Evolutionary conservation across 2,888 invertebrate species (phyloP), one percentile per base, ranked within the genome.

Genomic region (Diarsia rubi): DNA sequence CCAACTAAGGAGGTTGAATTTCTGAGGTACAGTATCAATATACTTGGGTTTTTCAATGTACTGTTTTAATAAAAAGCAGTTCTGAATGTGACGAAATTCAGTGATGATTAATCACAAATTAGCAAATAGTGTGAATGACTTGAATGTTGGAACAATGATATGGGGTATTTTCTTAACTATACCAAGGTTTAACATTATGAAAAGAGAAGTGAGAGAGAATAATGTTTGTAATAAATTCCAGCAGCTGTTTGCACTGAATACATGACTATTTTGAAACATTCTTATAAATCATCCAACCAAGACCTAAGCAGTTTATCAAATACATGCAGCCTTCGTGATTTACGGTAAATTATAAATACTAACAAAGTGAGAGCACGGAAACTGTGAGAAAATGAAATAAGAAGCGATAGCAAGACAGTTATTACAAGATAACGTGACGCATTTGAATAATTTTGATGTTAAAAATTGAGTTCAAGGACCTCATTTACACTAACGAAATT

Each of bases 401-500:
- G 9, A 60, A 47, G 82, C 78, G 79, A 86, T 88, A 87, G 78
- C 74, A 83, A 79, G 75, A 70, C 72, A 84, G 78, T 85, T 86
- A 81, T 80, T 86, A 79, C 63, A 68, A 83, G 86, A 85, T 88
- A 85, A 74, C 64, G 79, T 92, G 91, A 92, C 75, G 92, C 91
- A 91, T 86, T 89, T 73, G 52, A 76, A 83, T 74, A 84, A 74
- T 84, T 79, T 87, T 74, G 69, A 70, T 75, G 73, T 73, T 76
- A 65, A 80, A 84, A 82, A 87, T 84, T 73, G 70, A 81, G 89
- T 87, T 86, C 85, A 86, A 88, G 84, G 85, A 84, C 82, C 84
- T 54, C 37, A 74, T 75, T 69, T 69, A 69, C 19, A 69, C 37
- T 66, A 54, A 64, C 21, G 14, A 68, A 73, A 66, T 71, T 63